Base-by-base conservation (phyloP, 2,888 invertebrate genomes). In the Aricia artaxerxes region DNA sequence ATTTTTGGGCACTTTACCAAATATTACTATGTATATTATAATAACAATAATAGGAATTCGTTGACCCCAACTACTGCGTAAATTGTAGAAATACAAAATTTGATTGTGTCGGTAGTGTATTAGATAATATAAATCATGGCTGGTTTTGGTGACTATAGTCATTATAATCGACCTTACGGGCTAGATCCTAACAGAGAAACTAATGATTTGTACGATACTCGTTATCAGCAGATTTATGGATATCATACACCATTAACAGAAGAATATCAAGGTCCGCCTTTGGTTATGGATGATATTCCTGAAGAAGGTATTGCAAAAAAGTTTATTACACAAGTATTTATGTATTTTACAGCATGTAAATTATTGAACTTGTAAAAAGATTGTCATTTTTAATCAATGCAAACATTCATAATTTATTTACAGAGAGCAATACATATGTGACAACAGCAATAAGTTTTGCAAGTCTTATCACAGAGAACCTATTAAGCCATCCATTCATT, bases 401-500 rank as follows among this genome's bases (percentile, higher is more conserved):
- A 57, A 57, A 4, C 4, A 57, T 57, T 57, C 13, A 76, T 61
- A 6, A 60, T 77, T 79, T 81, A 80, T 75, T 91, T 91, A 80
- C 88, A 94, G 94, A 93, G 81, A 89, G 83, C 82, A 93, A 96
- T 85, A 95, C 96, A 79, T 97, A 97, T 89, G 95, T 98, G n/a
- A 97, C 97, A 9, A 95, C 97, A 83, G 97, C 97, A 82, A 97
- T 98, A 81, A 97, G 97, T 84, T 95, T 97, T 85, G 97, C 97
- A 80, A 98, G 98, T 90, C 95, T 98, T 80, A 96, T 98, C 77
- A 97, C 98, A 78, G 98, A 97, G 92, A 98, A 98, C 92, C 93
- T 99, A 78, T 93, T 99, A 79, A 97, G 98, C 86, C 99, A 99
- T 95, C 99, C 99, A 16, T 99, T 98, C 89, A 96, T 98, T 86